Conservation (phyloP, 1,140 invertebrate genomes). For the Dendroctonus valens region DNA sequence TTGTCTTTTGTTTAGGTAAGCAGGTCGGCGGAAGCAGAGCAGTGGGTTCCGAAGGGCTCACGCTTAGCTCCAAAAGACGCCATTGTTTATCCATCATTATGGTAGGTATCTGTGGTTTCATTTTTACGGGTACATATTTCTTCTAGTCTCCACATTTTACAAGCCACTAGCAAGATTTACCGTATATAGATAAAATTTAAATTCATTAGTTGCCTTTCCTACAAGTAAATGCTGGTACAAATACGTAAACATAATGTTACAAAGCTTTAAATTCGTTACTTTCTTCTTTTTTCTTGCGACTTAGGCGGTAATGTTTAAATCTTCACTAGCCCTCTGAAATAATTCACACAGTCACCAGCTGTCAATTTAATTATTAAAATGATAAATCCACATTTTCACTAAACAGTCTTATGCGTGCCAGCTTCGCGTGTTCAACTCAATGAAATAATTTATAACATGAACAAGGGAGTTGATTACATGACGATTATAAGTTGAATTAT, state of each 20-base stretch:
- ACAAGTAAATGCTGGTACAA: too few species aligned
- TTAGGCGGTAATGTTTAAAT: too few species aligned
- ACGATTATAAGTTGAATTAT: conserved; percentile 26
- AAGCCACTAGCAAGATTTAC: conserved; percentile 1
- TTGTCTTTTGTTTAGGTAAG: conserved; percentile 64
- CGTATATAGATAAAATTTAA: not conserved
- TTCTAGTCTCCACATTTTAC: too few species aligned
- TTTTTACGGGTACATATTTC: not conserved
- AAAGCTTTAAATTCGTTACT: too few species aligned
- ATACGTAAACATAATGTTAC: too few species aligned
- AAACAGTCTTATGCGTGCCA: conserved; percentile 10
- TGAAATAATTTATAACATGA: conserved; percentile 25
- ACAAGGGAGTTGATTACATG: conserved; percentile 22
- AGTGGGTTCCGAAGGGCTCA: conserved; percentile 86
- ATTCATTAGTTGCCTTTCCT: too few species aligned
- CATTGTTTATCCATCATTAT: conserved; percentile 80
- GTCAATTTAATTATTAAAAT: conserved; percentile 15
- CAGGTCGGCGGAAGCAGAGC: conserved; percentile 78
- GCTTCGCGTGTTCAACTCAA: conserved; percentile 10
- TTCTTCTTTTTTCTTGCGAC: too few species aligned
- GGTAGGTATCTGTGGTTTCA: conserved; percentile 57
- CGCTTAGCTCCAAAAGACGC: conserved; percentile 79
- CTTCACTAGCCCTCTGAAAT: too few species aligned
- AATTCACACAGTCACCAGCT: too few species aligned
- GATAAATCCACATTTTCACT: conserved; percentile 7